Percentiles rank a stretch among this genome's conserved stretches.
Evolutionary conservation across 2,888 invertebrate species (phyloP).

Genomic region (Acleris literana): DNA sequence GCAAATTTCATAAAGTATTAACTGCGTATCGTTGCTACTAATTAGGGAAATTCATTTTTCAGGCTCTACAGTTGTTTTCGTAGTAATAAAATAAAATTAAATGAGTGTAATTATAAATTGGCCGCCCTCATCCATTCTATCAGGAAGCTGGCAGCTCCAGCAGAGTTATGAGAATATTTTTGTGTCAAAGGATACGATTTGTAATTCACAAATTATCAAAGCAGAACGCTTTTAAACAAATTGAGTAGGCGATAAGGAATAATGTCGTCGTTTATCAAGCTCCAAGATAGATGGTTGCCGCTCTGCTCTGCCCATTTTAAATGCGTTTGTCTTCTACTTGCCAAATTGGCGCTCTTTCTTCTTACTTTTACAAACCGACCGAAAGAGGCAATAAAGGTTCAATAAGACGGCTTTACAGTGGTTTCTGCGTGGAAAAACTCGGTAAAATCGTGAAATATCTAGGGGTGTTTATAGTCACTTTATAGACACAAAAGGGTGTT

Average conservation of each 20-base stretch:
- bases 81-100: constrained; percentile 46
- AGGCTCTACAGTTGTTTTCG: too few species aligned
- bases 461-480: constrained; percentile 34
- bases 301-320: constrained; percentile 83
- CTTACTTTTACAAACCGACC: constrained; percentile 58
- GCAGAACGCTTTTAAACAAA: constrained; percentile 83
- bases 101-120: constrained; percentile 65
- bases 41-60: too few species aligned
- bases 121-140: constrained; percentile 55
- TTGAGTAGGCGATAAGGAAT: constrained; percentile 84
- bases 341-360: constrained; percentile 79
- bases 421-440: constrained; percentile 20
- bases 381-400: constrained; percentile 35
- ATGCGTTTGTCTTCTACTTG: constrained; percentile 82
- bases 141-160: constrained; percentile 61
- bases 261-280: constrained; percentile 84
- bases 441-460: constrained; percentile 20
- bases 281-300: constrained; percentile 79
- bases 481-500: constrained; percentile 40
- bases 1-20: too few species aligned
- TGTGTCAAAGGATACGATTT: constrained; percentile 80
- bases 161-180: constrained; percentile 77
- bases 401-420: constrained; percentile 32
- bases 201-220: constrained; percentile 84
- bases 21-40: too few species aligned